Base-by-base conservation (phyloP, 30 jellyfish, hydroid and myxozoan species). In the Hydra vulgaris region DNA sequence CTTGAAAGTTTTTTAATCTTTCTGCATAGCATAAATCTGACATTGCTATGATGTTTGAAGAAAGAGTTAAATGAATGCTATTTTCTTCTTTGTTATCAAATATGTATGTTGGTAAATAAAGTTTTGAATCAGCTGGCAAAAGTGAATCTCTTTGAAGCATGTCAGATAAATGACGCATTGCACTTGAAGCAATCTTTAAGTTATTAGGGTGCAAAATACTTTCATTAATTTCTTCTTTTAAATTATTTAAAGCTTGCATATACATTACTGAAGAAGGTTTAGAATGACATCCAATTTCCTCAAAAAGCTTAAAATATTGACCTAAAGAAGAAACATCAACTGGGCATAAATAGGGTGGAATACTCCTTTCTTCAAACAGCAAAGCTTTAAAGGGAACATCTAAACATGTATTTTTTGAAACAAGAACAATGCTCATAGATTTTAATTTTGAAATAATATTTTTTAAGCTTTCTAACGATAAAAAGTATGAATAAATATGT, bases 101-200 rank as follows among this genome's bases (percentile, higher is more conserved):
- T 8, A 26, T 5, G 21, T 17, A 23, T 26, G 95, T 88, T 21
- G 96, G 96, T 61, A 88, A 86, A 56, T 27, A 75, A 54, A 88
- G 76, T n/a, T 20, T 1, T 4, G 27, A 19, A 0, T 23, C 66
- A 54, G 55, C 76, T 0, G 70, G 22, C 1, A 83, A 74, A 7
- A n/a, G 7, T 66, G 26, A 53, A 7, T 74, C 67, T 23, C 73
- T 73, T 12, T 75, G 5, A 16, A 79, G 74, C n/a, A 72, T 21
- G 3, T 22, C 77, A n/a, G 74, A 17, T 4, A 88, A 25, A 22
- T 74, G 23, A 17, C 17, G 18, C 7, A 54, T 21, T 53, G 87
- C 94, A 21, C 52, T 26, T 70, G 52, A 17, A 0, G 55, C 80
- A 15, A 26, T 27, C 19, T 21, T n/a, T 22, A 70, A 61, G 66